Evolutionary conservation across 35 echinoderm and acorn worm genomes (phyloP), one percentile per base, ranked within the genome.

Genomic region (Eucidaris tribuloides): DNA sequence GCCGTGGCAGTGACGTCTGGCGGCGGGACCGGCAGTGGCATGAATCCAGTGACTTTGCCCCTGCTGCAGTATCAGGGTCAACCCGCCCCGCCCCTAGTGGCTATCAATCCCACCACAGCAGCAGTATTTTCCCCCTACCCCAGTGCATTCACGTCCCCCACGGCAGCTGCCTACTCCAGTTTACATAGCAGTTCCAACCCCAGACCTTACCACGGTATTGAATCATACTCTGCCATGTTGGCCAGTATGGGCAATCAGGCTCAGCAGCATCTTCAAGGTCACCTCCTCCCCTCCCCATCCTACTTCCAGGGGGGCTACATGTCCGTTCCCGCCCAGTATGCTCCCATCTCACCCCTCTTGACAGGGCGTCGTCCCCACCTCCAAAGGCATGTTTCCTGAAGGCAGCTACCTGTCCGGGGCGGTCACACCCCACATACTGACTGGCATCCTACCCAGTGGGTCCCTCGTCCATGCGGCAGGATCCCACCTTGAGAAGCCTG

Each of bases 161-260:
- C 68, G 38, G 68, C 68, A 74, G 68, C 68, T 25, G 34, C 25
- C 6, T 64, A 64, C 61, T 27, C 68, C 9, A 36, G 41, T 15
- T 44, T 74, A n/a, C 68, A 74, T 44, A 74, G 68, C 68, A 74
- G 68, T n/a, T 31, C 68, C 38, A 74, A 74, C 44, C 82, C 88
- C 29, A 77, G 76, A 39, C 76, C 84, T 15, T 92, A 87, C 77
- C 84, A 78, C 42, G 64, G 76, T 15, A 83, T 90, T 2, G 92
- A 94, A 54, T 94, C 92, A 4, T 94, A 94, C 65, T 90, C 92
- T 28, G 92, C 92, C 13, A 94, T 94, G 92, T 45, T 94, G 24
- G 92, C 92, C 6, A 94, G 87, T 52, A 94, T 94, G 87, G 92
- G 92, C 24, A 94, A 45, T 64, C 92, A 94, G 48, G 78, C 85